Evolutionary conservation across 1,140 invertebrate genomes (phyloP).

Genomic region (Drosophila varians): DNA sequence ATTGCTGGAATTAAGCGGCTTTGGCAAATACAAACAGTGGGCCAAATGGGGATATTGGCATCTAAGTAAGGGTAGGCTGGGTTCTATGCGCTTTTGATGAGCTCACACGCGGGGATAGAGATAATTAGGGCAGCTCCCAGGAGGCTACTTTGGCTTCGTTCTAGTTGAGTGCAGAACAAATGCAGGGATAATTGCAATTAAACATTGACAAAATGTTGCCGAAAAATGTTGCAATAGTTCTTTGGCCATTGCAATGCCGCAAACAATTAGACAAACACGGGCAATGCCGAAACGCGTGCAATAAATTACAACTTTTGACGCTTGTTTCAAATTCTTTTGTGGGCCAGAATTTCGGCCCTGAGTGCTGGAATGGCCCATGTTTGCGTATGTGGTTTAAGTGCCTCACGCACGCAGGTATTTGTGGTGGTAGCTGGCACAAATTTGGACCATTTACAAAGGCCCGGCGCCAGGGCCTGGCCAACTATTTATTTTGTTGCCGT

Average conservation of each 20-base stretch:
- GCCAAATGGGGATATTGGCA: neutral
- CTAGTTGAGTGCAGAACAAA: conserved; percentile 18
- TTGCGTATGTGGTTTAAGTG: conserved; percentile 42
- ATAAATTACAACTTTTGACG: conserved; percentile 79
- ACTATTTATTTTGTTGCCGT: conserved; percentile 66
- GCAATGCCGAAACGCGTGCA: conserved; percentile 21
- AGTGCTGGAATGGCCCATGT: neutral
- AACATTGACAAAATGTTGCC: conserved; percentile 54
- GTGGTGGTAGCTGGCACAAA: conserved; percentile 32
- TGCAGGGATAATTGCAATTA: conserved; percentile 58
- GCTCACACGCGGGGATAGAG: conserved; percentile 15
- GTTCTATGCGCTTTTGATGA: conserved; percentile 55
- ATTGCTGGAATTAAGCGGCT: conserved; percentile 78
- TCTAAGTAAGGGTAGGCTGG: no score
- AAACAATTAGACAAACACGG: conserved; percentile 53
- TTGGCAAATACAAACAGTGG: conserved; percentile 63
- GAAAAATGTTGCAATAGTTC: conserved; percentile 29
- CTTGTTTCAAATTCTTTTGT: conserved; percentile 67
- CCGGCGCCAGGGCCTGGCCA: conserved; percentile 7
- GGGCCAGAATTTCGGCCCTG: conserved; percentile 46
- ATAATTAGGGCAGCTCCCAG: conserved; percentile 53
- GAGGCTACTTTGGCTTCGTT: conserved; percentile 17
- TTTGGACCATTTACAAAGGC: conserved; percentile 48
- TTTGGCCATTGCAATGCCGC: conserved; percentile 19
- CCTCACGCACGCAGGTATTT: conserved; percentile 63